These are phyloP conservation scores for Zoanthus sociatus DNA, from an alignment of 92 coral and sea anemone genomes.

Conservation along the genomic window DNA sequence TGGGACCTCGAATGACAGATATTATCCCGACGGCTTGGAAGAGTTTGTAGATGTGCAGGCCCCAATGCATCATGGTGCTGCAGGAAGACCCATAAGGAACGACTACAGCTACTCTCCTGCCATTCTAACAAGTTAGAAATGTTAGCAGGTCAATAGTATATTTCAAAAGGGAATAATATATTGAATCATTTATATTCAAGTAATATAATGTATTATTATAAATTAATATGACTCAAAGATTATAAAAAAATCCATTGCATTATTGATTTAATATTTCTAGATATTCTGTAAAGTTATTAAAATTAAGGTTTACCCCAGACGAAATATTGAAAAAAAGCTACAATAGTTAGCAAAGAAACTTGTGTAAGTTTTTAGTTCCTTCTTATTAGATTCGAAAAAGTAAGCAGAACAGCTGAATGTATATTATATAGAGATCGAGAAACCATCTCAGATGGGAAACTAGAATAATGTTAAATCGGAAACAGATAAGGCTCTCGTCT, in stretches of 20 bases:
- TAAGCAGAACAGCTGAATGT: too few relatives aligned
- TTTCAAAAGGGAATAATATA: too few relatives aligned
- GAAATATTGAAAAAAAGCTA: not conserved
- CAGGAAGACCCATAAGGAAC: constrained; percentile 77
- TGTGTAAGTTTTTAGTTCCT: not conserved
- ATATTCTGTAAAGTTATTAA: not conserved
- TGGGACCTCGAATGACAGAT: constrained; percentile 75
- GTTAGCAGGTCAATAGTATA: not conserved
- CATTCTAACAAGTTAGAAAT: constrained; percentile 76
- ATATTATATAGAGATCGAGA: too few relatives aligned
- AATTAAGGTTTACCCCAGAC: not conserved
- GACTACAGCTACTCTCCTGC: constrained; percentile 82
- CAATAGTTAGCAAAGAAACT: not conserved
- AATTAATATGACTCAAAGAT: not conserved
- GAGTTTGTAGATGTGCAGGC: constrained; percentile 95
- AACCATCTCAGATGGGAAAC: too few relatives aligned
- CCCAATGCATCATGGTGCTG: constrained; percentile 90
- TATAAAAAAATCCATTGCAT: not conserved
- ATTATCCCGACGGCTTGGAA: constrained; percentile 91
- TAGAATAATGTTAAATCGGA: too few relatives aligned
- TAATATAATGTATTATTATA: not conserved
- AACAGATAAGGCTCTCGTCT: too few relatives aligned
- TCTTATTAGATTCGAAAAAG: too few relatives aligned
- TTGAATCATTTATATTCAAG: not conserved
- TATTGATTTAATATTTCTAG: not conserved